Evolutionary conservation across 2,797 vertebrate genomes (phyloP).

Genomic region (Falco cherrug): DNA sequence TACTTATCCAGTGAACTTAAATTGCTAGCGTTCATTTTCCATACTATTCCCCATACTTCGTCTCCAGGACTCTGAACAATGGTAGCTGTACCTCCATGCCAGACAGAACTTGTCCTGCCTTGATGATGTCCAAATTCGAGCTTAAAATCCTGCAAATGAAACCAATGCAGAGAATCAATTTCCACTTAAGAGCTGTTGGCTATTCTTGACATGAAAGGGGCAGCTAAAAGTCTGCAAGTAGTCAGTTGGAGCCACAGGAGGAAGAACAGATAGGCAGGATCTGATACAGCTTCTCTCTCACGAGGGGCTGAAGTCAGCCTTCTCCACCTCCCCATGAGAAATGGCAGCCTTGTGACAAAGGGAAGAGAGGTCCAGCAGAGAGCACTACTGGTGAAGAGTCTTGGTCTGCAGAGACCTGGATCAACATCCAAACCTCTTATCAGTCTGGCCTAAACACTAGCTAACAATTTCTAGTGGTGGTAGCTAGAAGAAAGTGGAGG

Average conservation of each 20-base stretch:
- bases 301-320: neutral
- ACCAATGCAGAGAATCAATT: slow-evolving; percentile 56
- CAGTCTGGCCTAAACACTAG: neutral
- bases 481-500: neutral
- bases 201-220: neutral
- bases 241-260: neutral
- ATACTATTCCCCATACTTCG: slow-evolving; percentile 92
- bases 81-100: slow-evolving; percentile 91
- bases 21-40: slow-evolving; percentile 85
- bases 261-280: neutral
- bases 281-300: neutral
- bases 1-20: slow-evolving; percentile 90
- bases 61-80: slow-evolving; percentile 85
- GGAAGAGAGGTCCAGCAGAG: neutral
- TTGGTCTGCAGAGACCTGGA: neutral
- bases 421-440: neutral
- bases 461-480: neutral
- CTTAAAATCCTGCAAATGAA: slow-evolving; percentile 85
- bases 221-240: neutral
- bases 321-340: neutral
- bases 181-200: neutral
- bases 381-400: neutral
- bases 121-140: slow-evolving; percentile 88
- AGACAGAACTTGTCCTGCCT: slow-evolving; percentile 83
- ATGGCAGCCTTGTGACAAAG: neutral